Conservation (phyloP, 2,113 vertebrate genomes). For the Bujurquina vittata region DNA sequence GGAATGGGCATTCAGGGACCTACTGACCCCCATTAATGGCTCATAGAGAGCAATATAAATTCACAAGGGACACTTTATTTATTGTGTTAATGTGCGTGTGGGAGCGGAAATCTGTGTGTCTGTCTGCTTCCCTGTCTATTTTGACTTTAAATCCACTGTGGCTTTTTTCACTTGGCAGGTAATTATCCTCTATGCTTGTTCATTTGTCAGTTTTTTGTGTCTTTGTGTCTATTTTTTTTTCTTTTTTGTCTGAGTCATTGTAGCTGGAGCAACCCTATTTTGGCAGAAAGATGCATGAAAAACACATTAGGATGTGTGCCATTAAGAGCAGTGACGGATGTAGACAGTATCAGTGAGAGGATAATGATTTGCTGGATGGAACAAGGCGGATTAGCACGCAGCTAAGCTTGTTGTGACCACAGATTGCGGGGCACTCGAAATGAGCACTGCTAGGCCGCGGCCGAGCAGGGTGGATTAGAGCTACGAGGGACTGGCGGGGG, state of each 20-base stretch:
- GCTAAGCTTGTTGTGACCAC: conserved; percentile 77
- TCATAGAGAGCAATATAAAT: conserved; percentile 52
- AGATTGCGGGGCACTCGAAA: conserved; percentile 71
- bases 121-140: conserved; percentile 35
- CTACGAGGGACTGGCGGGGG: conserved; percentile 24
- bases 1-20: conserved; percentile 57
- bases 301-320: conserved; percentile 29
- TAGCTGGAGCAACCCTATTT: neutral
- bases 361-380: conserved; percentile 68
- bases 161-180: conserved; percentile 10
- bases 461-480: conserved; percentile 63
- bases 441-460: conserved; percentile 52
- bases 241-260: neutral
- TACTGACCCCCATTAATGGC: conserved; percentile 67
- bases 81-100: conserved; percentile 15
- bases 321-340: conserved; percentile 33
- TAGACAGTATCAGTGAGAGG: conserved; percentile 66
- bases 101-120: neutral
- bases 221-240: conserved; percentile 18
- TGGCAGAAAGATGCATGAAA: conserved; percentile 6
- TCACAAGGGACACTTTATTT: conserved; percentile 55
- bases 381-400: conserved; percentile 63
- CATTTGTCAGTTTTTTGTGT: conserved; percentile 12
- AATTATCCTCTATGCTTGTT: conserved; percentile 18
- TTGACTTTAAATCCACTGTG: conserved; percentile 22